Evolutionary conservation across 2,888 invertebrate genomes (phyloP).

Genomic region (Heteropelma amictum): DNA sequence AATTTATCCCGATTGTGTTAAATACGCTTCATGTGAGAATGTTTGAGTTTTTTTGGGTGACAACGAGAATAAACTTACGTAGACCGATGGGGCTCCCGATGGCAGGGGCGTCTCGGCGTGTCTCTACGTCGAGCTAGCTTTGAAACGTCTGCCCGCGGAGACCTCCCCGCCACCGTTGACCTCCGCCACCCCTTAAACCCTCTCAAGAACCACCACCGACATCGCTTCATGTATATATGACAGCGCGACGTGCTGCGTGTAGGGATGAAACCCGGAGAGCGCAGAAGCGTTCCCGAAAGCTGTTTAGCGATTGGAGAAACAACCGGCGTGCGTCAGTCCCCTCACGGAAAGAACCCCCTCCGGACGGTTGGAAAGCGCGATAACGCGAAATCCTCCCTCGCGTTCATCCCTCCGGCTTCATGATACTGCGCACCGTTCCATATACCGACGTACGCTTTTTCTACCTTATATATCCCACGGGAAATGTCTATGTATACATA

Average conservation of each 20-base stretch:
- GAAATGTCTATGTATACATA: conserved; percentile 11
- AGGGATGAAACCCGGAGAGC: conserved; percentile 38
- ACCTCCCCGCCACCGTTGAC: conserved; percentile 75
- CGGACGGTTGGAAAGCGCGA: conserved; percentile 32
- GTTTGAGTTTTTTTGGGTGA: conserved; percentile 4
- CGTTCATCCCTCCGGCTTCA: conserved; percentile 31
- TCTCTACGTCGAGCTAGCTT: conserved; percentile 77
- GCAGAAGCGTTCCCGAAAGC: conserved; percentile 58
- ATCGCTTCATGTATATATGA: conserved; percentile 22
- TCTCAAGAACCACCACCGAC: conserved; percentile 44
- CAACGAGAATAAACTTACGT: conserved; percentile 69
- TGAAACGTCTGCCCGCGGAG: conserved; percentile 76
- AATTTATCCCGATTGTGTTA: neutral
- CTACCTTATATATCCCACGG: conserved; percentile 50
- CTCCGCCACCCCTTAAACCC: conserved; percentile 52
- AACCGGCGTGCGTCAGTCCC: conserved; percentile 67
- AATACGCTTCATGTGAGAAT: neutral
- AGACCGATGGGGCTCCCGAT: conserved; percentile 76
- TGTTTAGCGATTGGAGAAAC: conserved; percentile 68
- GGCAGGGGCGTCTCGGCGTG: conserved; percentile 77
- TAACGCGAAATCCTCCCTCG: conserved; percentile 34
- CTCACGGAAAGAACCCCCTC: conserved; percentile 60
- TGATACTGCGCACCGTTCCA: conserved; percentile 16
- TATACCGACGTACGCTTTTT: conserved; percentile 35
- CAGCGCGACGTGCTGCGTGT: conserved; percentile 1